phyloP scores from a whole-genome alignment of 2,888 invertebrate species.

The Blera fallax region DNA sequence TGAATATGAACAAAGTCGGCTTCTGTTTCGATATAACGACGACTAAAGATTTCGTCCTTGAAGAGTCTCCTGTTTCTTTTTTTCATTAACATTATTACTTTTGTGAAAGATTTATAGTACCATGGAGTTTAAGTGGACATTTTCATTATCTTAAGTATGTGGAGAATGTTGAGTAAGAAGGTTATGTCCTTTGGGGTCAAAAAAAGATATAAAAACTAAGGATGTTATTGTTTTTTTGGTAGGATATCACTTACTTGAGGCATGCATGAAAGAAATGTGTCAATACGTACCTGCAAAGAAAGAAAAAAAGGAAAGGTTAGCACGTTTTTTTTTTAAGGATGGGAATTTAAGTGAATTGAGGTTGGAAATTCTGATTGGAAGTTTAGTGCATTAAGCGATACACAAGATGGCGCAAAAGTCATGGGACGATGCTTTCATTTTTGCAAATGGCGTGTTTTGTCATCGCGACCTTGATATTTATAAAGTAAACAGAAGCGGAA shows the following conservation, averaged over 20 bases:
- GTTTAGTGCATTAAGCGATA: too few relatives aligned
- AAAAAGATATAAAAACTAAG: background rate
- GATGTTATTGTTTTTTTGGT: background rate
- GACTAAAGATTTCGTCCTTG: background rate
- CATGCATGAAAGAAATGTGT: background rate
- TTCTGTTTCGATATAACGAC: background rate
- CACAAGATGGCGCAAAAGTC: too few relatives aligned
- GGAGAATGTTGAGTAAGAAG: background rate
- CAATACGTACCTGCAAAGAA: constrained; percentile 39
- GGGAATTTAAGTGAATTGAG: too few relatives aligned
- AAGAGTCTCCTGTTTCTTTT: background rate
- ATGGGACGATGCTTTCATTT: too few relatives aligned
- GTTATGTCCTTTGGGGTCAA: background rate
- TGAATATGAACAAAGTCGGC: background rate
- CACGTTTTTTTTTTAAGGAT: too few relatives aligned
- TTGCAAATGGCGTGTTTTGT: too few relatives aligned
- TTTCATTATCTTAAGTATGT: constrained; percentile 9
- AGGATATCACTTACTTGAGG: constrained; percentile 7
- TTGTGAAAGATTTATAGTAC: background rate
- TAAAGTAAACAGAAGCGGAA: too few relatives aligned
- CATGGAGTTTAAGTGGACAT: background rate
- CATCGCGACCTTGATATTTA: too few relatives aligned
- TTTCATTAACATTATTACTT: constrained; percentile 20
- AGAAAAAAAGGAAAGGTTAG: background rate
- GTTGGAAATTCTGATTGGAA: too few relatives aligned